A percentile compares a stretch with the other conserved stretches of the same genome.
Conservation (phyloP, 2,113 vertebrate species). For the Zosterops hypoxanthus region DNA sequence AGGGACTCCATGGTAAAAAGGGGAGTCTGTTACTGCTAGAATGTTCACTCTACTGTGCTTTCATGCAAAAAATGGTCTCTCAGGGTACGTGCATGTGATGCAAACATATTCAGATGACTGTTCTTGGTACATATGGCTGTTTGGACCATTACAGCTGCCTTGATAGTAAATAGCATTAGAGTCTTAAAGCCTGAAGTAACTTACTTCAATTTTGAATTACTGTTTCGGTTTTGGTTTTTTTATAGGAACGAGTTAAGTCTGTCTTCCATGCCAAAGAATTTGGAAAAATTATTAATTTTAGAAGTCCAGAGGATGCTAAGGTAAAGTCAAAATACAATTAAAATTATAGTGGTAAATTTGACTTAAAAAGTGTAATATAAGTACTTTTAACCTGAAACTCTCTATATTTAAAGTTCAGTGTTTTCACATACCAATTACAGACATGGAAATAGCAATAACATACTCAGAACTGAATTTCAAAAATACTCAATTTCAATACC, state of each 20-base stretch:
- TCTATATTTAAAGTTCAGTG: neutral
- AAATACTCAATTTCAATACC: neutral
- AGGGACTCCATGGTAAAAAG: neutral
- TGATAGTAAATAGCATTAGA: neutral
- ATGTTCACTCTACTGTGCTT: neutral
- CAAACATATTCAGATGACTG: neutral
- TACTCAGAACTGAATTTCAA: neutral
- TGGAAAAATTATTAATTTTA: slow-evolving; percentile 99
- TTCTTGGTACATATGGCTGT: neutral
- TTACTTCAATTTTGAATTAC: neutral
- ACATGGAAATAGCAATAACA: neutral
- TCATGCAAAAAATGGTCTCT: neutral
- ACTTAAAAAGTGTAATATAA: neutral
- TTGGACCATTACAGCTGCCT: neutral
- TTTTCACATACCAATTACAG: neutral
- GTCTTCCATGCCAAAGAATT: slow-evolving; percentile 98
- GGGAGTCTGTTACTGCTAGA: neutral
- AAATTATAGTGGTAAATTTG: neutral
- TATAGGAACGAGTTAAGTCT: slow-evolving; percentile 94
- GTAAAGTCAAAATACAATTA: slow-evolving; percentile 70
- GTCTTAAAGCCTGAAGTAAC: neutral
- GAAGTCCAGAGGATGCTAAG: slow-evolving; percentile 88
- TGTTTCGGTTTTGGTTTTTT: neutral
- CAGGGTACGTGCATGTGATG: neutral
- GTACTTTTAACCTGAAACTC: neutral